A percentile compares a stretch with the other conserved stretches of the same genome.
These are phyloP conservation scores for Thalassoma bifasciatum DNA, from an alignment of 2,113 vertebrate species.

Conservation along the genomic window DNA sequence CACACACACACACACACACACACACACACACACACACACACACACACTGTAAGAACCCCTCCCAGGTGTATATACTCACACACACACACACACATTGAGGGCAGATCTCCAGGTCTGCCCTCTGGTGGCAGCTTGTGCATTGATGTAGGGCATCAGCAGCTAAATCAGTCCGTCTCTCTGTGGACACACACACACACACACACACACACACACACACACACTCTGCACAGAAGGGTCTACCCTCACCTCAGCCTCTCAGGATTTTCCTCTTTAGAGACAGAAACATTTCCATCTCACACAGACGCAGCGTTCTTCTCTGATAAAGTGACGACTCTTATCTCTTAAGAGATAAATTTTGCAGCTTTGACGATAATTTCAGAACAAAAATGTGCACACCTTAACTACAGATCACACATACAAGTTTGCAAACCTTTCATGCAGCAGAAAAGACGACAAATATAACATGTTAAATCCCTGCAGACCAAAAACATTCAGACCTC, in stretches of 20 bases:
- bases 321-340: not conserved
- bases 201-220: not conserved
- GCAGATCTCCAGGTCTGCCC: slow-evolving; percentile 53
- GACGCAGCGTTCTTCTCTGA: not conserved
- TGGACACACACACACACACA: slow-evolving; percentile 26
- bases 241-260: slow-evolving; percentile 43
- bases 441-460: too few relatives aligned
- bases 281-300: slow-evolving; percentile 14
- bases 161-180: slow-evolving; percentile 54
- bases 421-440: too few relatives aligned
- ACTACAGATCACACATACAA: too few relatives aligned
- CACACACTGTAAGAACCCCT: too few relatives aligned
- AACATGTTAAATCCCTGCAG: too few relatives aligned
- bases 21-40: slow-evolving; percentile 24
- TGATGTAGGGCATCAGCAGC: slow-evolving; percentile 64
- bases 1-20: not conserved
- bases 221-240: slow-evolving; percentile 30
- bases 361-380: not conserved
- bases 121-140: slow-evolving; percentile 48
- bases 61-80: too few relatives aligned
- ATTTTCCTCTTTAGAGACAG: not conserved
- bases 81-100: slow-evolving; percentile 45
- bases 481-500: too few relatives aligned
- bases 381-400: too few relatives aligned
- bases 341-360: not conserved